phyloP scores from a whole-genome alignment of 2,888 invertebrate species.

The Drosophila recens region DNA sequence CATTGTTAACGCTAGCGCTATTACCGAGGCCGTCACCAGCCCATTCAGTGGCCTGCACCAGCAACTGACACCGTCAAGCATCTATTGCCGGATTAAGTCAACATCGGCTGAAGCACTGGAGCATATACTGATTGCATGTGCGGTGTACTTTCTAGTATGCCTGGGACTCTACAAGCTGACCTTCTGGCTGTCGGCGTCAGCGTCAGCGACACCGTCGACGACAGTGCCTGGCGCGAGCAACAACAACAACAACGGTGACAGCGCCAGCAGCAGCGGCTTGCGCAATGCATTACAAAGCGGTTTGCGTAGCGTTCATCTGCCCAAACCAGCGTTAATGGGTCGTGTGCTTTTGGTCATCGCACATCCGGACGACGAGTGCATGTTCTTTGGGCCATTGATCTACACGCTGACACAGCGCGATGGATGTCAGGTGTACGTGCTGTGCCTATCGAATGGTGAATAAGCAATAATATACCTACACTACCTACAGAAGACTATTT shows the following conservation, averaged over 20 bases:
- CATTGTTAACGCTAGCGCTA: constrained; percentile 57
- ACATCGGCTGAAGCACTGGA: constrained; percentile 85
- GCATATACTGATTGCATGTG: constrained; percentile 83
- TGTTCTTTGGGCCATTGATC: constrained; percentile 98
- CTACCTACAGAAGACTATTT: not conserved
- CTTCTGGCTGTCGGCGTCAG: constrained; percentile 74
- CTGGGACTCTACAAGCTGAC: constrained; percentile 84
- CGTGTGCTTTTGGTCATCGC: constrained; percentile 94
- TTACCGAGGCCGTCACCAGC: constrained; percentile 43
- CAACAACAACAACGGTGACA: constrained; percentile 36
- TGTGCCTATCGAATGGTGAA: constrained; percentile 94
- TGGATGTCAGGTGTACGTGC: constrained; percentile 90
- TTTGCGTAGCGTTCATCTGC: constrained; percentile 86
- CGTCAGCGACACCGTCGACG: constrained; percentile 10
- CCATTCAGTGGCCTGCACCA: constrained; percentile 52
- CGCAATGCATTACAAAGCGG: constrained; percentile 78
- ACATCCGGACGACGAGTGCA: constrained; percentile 99
- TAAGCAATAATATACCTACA: constrained; percentile 14
- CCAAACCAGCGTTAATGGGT: constrained; percentile 85
- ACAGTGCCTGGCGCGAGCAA: constrained; percentile 18
- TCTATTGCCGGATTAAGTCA: constrained; percentile 82
- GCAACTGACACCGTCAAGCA: constrained; percentile 66
- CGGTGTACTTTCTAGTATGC: constrained; percentile 86
- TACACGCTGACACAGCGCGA: constrained; percentile 88
- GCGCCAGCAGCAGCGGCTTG: constrained; percentile 85